These are phyloP conservation scores for Clupea harengus DNA, from an alignment of 2,113 vertebrate species.

Conservation along the genomic window DNA sequence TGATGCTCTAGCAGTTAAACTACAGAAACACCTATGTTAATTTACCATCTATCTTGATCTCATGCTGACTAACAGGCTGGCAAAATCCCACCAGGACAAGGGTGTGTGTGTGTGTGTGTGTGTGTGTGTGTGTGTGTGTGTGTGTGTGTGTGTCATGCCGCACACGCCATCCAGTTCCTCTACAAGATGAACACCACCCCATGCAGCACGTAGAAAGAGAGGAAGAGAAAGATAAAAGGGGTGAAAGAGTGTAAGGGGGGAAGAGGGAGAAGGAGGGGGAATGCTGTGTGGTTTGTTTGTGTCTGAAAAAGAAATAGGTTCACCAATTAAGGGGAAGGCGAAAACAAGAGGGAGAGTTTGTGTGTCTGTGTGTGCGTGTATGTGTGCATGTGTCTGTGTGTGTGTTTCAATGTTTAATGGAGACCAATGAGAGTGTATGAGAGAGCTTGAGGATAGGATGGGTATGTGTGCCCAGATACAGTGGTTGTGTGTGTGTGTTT, in stretches of 20 bases:
- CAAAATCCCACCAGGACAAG: too few species aligned
- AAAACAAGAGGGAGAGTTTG: neutral
- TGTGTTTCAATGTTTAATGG: neutral
- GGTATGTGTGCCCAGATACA: too few species aligned
- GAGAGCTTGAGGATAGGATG: neutral
- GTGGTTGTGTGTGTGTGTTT: too few species aligned
- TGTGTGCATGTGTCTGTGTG: neutral
- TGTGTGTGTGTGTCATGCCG: neutral
- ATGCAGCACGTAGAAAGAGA: conserved; percentile 12
- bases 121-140: neutral
- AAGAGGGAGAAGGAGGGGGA: neutral
- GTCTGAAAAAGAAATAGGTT: neutral
- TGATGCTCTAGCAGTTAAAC: too few species aligned
- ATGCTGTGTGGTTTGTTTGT: neutral
- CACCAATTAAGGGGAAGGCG: neutral
- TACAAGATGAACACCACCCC: conserved; percentile 27
- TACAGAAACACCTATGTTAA: too few species aligned
- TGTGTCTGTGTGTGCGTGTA: neutral
- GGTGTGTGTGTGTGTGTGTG: too few species aligned
- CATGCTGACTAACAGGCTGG: too few species aligned
- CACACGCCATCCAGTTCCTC: neutral
- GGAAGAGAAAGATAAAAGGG: neutral
- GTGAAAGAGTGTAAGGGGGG: neutral
- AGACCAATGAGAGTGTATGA: neutral
- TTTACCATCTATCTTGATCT: too few species aligned